phyloP scores from a whole-genome alignment of 2,888 invertebrate genomes.

The Callinectes sapidus region DNA sequence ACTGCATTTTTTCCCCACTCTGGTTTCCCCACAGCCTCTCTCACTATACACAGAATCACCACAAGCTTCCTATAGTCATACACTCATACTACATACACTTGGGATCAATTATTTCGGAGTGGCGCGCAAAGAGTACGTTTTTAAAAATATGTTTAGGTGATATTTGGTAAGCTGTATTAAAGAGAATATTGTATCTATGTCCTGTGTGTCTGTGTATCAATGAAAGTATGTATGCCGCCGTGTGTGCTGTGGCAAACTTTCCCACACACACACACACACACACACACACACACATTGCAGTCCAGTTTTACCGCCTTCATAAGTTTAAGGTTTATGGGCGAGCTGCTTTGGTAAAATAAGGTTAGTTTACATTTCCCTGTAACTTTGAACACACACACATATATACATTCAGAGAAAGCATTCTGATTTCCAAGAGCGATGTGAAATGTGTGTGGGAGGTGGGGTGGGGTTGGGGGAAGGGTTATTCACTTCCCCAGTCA shows the following conservation, averaged over 20 bases:
- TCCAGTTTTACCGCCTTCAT: not conserved
- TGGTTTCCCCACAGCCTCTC: too few species aligned
- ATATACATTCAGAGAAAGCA: not conserved
- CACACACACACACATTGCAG: too few species aligned
- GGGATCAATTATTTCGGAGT: too few species aligned
- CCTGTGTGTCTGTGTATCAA: constrained; percentile 14
- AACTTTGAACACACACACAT: not conserved
- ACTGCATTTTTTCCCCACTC: too few species aligned
- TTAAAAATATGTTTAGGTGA: too few species aligned
- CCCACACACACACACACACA: too few species aligned
- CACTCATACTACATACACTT: too few species aligned
- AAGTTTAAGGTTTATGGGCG: not conserved
- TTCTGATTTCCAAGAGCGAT: not conserved
- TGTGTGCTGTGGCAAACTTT: too few species aligned
- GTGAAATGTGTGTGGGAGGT: not conserved
- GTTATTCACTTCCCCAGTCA: not conserved
- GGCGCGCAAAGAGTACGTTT: too few species aligned
- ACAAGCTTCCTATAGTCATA: too few species aligned
- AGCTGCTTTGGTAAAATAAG: not conserved
- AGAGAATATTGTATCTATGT: constrained; percentile 34
- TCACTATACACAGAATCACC: too few species aligned
- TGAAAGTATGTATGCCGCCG: not conserved
- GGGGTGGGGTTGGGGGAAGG: too few species aligned
- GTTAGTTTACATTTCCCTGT: not conserved
- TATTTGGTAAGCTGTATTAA: not conserved